Percentiles rank a stretch among this genome's conserved stretches.
phyloP scores from a whole-genome alignment of 2,888 invertebrate species.

The Pollenia labialis region DNA sequence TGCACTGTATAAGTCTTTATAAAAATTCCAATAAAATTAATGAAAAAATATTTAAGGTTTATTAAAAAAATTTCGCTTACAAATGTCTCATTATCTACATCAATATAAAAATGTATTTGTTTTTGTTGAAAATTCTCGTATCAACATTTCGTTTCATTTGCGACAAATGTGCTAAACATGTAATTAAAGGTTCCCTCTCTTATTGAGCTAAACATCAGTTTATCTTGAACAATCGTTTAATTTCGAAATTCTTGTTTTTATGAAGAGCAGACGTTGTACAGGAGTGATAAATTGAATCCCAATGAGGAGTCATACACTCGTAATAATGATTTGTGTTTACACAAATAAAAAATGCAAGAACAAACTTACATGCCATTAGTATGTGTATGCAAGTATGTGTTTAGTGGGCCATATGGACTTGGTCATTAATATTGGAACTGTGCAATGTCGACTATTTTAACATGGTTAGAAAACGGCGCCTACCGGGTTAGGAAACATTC shows the following conservation, averaged over 20 bases:
- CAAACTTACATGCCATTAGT: not conserved
- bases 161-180: constrained; percentile 68
- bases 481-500: constrained; percentile 66
- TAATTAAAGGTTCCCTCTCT: constrained; percentile 55
- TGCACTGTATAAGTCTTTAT: not conserved
- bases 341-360: constrained; percentile 31
- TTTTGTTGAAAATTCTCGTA: not conserved
- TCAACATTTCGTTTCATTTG: constrained; percentile 47
- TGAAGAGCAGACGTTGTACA: not conserved
- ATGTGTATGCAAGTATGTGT: not conserved
- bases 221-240: constrained; percentile 39
- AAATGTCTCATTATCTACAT: not conserved
- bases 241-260: constrained; percentile 37
- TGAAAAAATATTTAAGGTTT: constrained; percentile 56
- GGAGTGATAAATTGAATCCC: constrained; percentile 63
- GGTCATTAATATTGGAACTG: constrained; percentile 74
- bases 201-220: constrained; percentile 24
- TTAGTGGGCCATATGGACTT: constrained; percentile 74
- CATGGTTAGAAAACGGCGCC: constrained; percentile 78
- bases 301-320: constrained; percentile 49
- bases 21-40: constrained; percentile 31
- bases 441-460: constrained; percentile 66
- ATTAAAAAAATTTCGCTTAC: constrained; percentile 31
- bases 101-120: not conserved
- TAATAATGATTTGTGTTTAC: constrained; percentile 54